Evolutionary conservation across 2,888 invertebrate species (phyloP), one percentile per base, ranked within the genome.

Genomic region (Lepidocyrtinus sp.): DNA sequence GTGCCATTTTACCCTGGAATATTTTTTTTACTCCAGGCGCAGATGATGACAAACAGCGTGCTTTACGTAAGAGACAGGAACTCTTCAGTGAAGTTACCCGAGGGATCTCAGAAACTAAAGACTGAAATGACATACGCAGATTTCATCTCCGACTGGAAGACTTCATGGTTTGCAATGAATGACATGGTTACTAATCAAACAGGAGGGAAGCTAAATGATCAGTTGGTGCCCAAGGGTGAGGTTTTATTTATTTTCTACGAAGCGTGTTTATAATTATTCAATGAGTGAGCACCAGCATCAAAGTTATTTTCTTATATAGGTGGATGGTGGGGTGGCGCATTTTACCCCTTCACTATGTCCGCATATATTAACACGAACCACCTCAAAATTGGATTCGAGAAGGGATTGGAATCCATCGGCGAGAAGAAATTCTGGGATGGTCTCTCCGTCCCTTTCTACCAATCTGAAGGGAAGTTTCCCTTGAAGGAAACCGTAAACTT

Each of bases 321-420:
- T 50, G 83, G 83, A 2, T 83, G 83, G 83, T 83, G 84, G 84
- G 84, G 84, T 22, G 82, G 82, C n/a, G 78, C 82, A 22, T 79
- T 82, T 45, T 82, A 82, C 24, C 80, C 82, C 19, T 84, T 84
- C 45, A 82, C 84, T 1, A 78, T 75, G 81, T 82, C 82, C 1
- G 77, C 84, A 21, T 82, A 77, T 70, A 76, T 84, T 19, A 84
- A 84, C 45, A 84, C 84, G 1, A 75, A 82, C 46, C 81, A 82
- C 36, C 81, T 77, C 67, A 82, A 73, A 36, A 67, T 75, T n/a
- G 63, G 64, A 2, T 84, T 80, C 80, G 75, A 50, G 19, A 78
- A 74, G 45, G 77, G 67, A 12, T 82, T 82, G 82, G 65, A 26
- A 3, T 62, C 70, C 25, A 65, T 78, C 46, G 82, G 80, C n/a